phyloP scores from a whole-genome alignment of 2,888 invertebrate genomes.

The Orthosia gothica region DNA sequence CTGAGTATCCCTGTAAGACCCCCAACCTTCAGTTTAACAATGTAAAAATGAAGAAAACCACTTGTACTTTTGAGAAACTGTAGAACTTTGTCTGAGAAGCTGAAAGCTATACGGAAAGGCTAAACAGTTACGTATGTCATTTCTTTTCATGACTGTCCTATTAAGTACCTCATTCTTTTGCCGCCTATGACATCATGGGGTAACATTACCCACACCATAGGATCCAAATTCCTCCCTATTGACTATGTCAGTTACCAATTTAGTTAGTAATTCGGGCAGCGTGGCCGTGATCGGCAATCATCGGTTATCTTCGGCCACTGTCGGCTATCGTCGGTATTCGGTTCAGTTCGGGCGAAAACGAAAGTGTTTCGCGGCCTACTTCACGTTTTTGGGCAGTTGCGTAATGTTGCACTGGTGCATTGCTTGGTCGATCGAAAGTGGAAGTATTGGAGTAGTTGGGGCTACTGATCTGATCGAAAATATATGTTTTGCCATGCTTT shows the following conservation, averaged over 20 bases:
- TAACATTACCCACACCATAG: constrained; percentile 19
- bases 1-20: not conserved
- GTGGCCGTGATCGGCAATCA: constrained; percentile 54
- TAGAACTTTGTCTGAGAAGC: not conserved
- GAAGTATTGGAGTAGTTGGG: constrained; percentile 32
- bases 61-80: not conserved
- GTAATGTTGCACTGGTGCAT: constrained; percentile 75
- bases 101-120: not conserved
- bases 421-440: constrained; percentile 43
- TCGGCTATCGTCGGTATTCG: constrained; percentile 56
- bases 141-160: not conserved
- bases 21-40: no score
- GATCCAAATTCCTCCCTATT: constrained; percentile 15
- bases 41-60: no score
- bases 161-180: not conserved
- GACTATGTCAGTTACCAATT: constrained; percentile 56
- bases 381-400: constrained; percentile 80
- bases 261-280: constrained; percentile 53
- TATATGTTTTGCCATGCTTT: constrained; percentile 17
- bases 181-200: constrained; percentile 20
- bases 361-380: constrained; percentile 85
- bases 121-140: not conserved
- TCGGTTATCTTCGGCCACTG: constrained; percentile 51
- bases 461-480: constrained; percentile 14
- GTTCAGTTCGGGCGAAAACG: constrained; percentile 80